A percentile compares a stretch with the other conserved stretches of the same genome.
Evolutionary conservation across 2,888 invertebrate genomes (phyloP).

Genomic region (Pseudococcus viburni): DNA sequence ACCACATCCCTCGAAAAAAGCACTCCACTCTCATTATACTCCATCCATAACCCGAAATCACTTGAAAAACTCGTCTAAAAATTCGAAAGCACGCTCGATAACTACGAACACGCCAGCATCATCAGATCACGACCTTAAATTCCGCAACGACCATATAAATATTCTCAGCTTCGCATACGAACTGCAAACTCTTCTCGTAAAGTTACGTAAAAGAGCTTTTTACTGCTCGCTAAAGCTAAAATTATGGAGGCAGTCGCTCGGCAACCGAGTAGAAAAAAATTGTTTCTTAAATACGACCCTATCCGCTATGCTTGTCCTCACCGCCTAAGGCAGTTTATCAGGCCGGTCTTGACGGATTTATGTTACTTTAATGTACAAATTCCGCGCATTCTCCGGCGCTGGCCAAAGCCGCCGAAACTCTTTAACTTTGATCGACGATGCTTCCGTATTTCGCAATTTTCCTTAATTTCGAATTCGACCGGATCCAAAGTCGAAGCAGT

Average conservation of each 20-base stretch:
- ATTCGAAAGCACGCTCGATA: too few relatives aligned
- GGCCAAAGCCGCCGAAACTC: constrained; percentile 32
- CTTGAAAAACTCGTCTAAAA: too few relatives aligned
- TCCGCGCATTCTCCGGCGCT: neutral
- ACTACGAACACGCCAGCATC: too few relatives aligned
- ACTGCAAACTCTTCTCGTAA: neutral
- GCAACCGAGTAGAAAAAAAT: neutral
- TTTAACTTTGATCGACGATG: constrained; percentile 47
- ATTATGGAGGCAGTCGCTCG: neutral
- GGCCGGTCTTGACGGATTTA: neutral
- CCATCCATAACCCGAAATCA: too few relatives aligned
- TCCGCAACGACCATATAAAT: too few relatives aligned
- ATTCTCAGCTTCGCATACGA: neutral
- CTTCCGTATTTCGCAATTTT: neutral
- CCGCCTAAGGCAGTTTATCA: neutral
- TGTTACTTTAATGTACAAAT: constrained; percentile 28
- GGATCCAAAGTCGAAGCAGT: neutral
- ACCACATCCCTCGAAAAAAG: too few relatives aligned
- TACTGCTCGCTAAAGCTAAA: neutral
- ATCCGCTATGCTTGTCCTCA: neutral
- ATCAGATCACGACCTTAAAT: too few relatives aligned
- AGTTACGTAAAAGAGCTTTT: neutral
- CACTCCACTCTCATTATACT: too few relatives aligned
- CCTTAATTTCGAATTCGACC: neutral
- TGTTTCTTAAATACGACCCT: neutral